Percentiles rank a stretch among this genome's conserved stretches.
Evolutionary conservation across 2,888 invertebrate species (phyloP).

Genomic region (Sphecodes monilicornis): DNA sequence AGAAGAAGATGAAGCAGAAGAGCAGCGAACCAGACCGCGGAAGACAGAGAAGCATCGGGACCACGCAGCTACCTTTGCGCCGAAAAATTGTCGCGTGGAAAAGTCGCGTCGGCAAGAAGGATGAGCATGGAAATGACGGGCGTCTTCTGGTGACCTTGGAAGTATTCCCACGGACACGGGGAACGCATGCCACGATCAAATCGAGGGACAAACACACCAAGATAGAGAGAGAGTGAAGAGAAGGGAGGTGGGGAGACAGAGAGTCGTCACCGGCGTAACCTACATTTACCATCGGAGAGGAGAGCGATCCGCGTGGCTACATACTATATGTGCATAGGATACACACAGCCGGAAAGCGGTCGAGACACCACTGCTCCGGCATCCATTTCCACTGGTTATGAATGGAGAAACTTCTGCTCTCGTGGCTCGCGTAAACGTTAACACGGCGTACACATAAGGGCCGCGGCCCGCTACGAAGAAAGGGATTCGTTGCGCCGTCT

Average conservation of each 20-base stretch:
- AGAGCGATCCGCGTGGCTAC: slow-evolving; percentile 15
- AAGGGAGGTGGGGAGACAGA: slow-evolving; percentile 51
- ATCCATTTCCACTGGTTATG: slow-evolving; percentile 71
- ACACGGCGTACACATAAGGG: slow-evolving; percentile 53
- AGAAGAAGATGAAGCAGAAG: neutral
- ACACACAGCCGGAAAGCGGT: slow-evolving; percentile 51
- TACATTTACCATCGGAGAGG: slow-evolving; percentile 72
- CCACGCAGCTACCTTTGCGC: slow-evolving; percentile 8
- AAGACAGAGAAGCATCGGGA: neutral
- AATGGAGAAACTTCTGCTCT: slow-evolving; percentile 80
- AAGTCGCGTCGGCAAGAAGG: neutral
- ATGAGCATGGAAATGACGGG: slow-evolving; percentile 24
- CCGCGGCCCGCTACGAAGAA: slow-evolving; percentile 47
- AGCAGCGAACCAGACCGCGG: neutral
- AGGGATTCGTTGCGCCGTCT: slow-evolving; percentile 47
- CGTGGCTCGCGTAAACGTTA: slow-evolving; percentile 60
- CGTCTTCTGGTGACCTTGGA: slow-evolving; percentile 54
- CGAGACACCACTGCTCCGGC: slow-evolving; percentile 54
- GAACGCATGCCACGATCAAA: slow-evolving; percentile 6
- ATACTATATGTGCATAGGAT: neutral
- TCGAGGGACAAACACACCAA: slow-evolving; percentile 30
- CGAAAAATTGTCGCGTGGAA: slow-evolving; percentile 18
- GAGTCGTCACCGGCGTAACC: slow-evolving; percentile 77
- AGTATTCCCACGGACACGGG: slow-evolving; percentile 45
- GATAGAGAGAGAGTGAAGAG: slow-evolving; percentile 39